Percentiles rank a stretch among this genome's conserved stretches.
Evolutionary conservation across 2,113 vertebrate species (phyloP).

Genomic region (Cyanoramphus novaezelandiae): DNA sequence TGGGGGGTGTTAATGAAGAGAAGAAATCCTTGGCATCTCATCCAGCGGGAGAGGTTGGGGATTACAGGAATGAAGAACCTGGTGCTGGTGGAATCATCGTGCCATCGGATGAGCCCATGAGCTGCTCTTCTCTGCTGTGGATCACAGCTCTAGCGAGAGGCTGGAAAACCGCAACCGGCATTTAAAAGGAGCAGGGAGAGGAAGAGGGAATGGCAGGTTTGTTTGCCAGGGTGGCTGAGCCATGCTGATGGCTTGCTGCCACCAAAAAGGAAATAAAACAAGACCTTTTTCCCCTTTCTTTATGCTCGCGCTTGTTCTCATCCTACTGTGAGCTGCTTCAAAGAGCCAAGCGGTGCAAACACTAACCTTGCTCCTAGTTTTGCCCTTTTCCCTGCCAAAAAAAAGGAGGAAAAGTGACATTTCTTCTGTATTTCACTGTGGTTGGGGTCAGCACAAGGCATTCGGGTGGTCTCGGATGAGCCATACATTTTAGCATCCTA

Average conservation of each 20-base stretch:
- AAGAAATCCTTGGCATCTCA: neutral
- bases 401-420: neutral
- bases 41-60: accelerated
- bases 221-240: slow-evolving; percentile 25
- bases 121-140: neutral
- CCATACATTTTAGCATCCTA: neutral
- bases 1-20: neutral
- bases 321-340: neutral
- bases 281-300: neutral
- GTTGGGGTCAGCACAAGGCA: neutral
- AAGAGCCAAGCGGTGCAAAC: neutral
- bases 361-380: neutral
- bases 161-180: neutral
- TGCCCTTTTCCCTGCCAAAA: neutral
- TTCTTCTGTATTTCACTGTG: neutral
- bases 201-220: slow-evolving; percentile 1
- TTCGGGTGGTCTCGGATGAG: neutral
- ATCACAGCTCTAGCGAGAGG: neutral
- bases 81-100: accelerated
- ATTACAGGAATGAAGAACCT: accelerated
- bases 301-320: neutral
- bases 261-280: neutral
- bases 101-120: accelerated
- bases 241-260: slow-evolving; percentile 21
- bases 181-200: neutral